Evolutionary conservation across 1,140 invertebrate species (phyloP).

Genomic region (Littorina saxatilis): DNA sequence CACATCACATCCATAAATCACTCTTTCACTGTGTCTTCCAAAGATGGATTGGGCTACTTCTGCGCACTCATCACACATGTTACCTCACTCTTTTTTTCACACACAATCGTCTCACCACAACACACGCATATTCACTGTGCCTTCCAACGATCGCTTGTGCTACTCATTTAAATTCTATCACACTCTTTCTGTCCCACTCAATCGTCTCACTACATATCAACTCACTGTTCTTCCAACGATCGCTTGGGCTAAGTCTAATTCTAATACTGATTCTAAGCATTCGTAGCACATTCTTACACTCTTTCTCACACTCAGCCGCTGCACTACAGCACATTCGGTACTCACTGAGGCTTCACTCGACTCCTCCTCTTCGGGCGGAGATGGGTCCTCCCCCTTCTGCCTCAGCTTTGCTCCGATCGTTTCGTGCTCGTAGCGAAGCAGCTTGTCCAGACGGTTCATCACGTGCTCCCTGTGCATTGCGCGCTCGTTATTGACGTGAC

Average conservation of each 20-base stretch:
- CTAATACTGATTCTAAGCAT: no score
- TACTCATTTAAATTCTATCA: not conserved
- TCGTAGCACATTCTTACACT: not conserved
- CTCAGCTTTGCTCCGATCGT: not conserved
- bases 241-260: no score
- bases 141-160: not conserved
- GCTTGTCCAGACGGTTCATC: slow-evolving; percentile 22
- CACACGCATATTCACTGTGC: no score
- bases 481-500: not conserved
- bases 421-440: not conserved
- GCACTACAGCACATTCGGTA: not conserved
- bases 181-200: not conserved
- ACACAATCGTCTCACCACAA: no score
- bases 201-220: no score
- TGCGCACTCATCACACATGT: not conserved
- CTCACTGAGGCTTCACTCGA: not conserved
- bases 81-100: no score
- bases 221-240: no score
- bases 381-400: not conserved
- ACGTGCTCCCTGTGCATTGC: not conserved
- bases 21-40: no score
- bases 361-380: not conserved
- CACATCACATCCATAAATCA: not conserved
- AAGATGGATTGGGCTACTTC: no score
- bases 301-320: not conserved